Base-by-base conservation (phyloP, 2,797 vertebrate genomes). In the Anniella stebbinsi region DNA sequence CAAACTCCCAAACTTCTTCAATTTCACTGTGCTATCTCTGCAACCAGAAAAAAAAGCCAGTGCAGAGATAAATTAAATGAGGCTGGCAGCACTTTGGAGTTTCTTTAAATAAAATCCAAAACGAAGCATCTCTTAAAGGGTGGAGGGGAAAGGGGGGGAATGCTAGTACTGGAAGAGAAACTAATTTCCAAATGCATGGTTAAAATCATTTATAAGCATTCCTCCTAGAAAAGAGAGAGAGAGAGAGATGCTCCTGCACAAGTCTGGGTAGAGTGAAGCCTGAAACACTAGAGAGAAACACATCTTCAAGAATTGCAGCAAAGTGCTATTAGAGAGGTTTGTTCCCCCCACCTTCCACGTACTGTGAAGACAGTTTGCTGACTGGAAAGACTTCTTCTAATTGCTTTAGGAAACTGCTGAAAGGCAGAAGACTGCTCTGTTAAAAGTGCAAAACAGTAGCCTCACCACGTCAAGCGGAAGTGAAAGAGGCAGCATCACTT, bases 21-120 rank as follows among this genome's bases (percentile, higher is more conserved):
- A 28, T 89, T 81, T 78, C 77, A 28, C 54, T 60, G 51, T 89
- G 69, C 84, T 1, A 84, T 15, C 7, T 75, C 69, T 57, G 30
- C 0, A 0, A 4, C 60, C 21, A 63, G 51, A 21, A 11, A 21
- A 91, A 69, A 92, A 66, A 77, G 38, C 86, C 66, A 93, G 51
- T 30, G 25, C 25, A 80, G 25, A 82, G 54, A 90, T 94, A 95
- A 93, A 92, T 84, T 86, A 95, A 90, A 86, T 76, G 45, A 93
- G 45, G 36, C 25, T 94, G 84, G 86, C 92, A 92, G 84, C 80
- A 3, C 84, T 92, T 92, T 38, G 73, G 23, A 0, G 0, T 41
- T 91, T 86, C 85, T 91, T 63, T 41, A 87, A 90, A 70, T 66
- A 91, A 66, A 63, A 91, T 21, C 82, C 60, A 80, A 86, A 80